A percentile compares a stretch with the other conserved stretches of the same genome.
Evolutionary conservation across 2,888 invertebrate genomes (phyloP).

Genomic region (Pseudococcus viburni): DNA sequence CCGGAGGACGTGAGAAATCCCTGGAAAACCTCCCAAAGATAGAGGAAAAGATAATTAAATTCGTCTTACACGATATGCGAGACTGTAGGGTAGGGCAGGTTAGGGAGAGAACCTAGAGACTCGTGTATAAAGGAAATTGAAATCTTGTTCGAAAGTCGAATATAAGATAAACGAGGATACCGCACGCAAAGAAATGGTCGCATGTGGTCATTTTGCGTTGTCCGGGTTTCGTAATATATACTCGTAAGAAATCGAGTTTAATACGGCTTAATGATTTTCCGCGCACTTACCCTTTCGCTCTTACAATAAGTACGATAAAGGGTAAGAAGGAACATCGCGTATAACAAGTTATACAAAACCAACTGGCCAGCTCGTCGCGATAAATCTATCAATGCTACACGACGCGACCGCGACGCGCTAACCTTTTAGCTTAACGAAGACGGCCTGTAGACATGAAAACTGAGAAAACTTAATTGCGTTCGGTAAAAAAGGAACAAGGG

Average conservation of each 20-base stretch:
- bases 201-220: conserved; percentile 2
- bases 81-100: neutral
- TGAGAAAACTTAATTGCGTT: conserved; percentile 7
- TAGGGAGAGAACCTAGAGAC: neutral
- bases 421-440: conserved; percentile 53
- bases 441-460: neutral
- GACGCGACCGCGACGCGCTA: neutral
- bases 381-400: conserved; percentile 27
- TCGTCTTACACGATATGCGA: neutral
- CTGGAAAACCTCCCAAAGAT: neutral
- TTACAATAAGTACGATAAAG: neutral
- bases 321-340: neutral
- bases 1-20: neutral
- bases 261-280: conserved; percentile 7
- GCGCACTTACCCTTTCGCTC: neutral
- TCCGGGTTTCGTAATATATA: neutral
- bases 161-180: conserved; percentile 23
- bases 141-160: conserved; percentile 36
- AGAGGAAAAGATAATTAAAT: neutral
- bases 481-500: neutral
- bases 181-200: conserved; percentile 30
- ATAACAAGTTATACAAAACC: conserved; percentile 23
- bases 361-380: conserved; percentile 5
- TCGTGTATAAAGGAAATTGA: conserved; percentile 41
- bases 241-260: conserved; percentile 28